Percentiles rank a stretch among this genome's conserved stretches.
These are phyloP conservation scores for Gortyna flavago DNA, from an alignment of 2,888 invertebrate species.

Conservation along the genomic window DNA sequence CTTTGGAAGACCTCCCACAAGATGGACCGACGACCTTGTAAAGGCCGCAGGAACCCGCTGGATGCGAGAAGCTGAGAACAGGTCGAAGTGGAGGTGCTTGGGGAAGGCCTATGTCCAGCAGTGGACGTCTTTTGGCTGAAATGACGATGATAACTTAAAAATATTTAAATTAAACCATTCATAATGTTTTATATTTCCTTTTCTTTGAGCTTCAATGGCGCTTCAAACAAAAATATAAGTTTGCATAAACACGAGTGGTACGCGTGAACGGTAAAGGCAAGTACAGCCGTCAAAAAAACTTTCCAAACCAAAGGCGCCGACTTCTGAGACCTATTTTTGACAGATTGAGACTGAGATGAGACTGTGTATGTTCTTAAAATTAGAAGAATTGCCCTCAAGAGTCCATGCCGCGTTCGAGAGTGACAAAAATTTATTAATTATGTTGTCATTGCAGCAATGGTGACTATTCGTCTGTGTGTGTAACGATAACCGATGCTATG, in stretches of 20 bases:
- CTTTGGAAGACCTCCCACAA: too few relatives aligned
- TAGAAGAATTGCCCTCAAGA: neutral
- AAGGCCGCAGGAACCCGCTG: too few relatives aligned
- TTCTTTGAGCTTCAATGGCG: neutral
- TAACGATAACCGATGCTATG: constrained; percentile 67
- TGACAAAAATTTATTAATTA: constrained; percentile 30
- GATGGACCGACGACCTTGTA: too few relatives aligned
- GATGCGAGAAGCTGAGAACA: too few relatives aligned
- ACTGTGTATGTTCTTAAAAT: too few relatives aligned
- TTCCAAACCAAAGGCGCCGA: too few relatives aligned
- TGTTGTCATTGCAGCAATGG: constrained; percentile 42
- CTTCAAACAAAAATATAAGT: neutral
- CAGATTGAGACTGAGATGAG: neutral
- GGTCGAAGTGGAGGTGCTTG: too few relatives aligned
- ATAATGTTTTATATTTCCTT: neutral
- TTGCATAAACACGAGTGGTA: neutral
- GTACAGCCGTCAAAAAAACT: too few relatives aligned
- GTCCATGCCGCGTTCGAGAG: neutral
- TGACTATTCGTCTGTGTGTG: constrained; percentile 38
- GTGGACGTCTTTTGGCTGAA: too few relatives aligned
- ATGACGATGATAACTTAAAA: neutral
- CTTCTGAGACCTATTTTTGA: too few relatives aligned
- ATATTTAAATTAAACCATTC: neutral
- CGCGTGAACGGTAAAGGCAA: too few relatives aligned
- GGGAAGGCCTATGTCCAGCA: too few relatives aligned